These are phyloP conservation scores for Nothobranchius furzeri DNA, from an alignment of 2,113 vertebrate species.

Conservation along the genomic window DNA sequence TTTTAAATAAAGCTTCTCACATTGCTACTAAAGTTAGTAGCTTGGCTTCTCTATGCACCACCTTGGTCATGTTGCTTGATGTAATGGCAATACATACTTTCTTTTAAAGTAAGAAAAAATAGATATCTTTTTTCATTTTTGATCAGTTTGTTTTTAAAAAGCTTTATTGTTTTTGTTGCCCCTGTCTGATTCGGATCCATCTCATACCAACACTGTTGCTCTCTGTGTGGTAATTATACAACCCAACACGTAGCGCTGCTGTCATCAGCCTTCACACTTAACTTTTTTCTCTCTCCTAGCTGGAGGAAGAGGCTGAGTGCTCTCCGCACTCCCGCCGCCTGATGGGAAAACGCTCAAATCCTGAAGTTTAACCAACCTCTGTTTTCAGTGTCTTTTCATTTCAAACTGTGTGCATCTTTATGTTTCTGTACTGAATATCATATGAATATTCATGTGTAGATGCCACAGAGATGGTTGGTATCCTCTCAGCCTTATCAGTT, in stretches of 20 bases:
- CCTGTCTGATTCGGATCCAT: background rate
- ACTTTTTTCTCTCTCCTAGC: conserved; percentile 52
- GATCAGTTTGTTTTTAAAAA: no score
- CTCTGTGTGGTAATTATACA: background rate
- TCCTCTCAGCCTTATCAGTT: background rate
- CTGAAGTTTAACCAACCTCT: conserved; percentile 34
- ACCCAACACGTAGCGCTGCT: background rate
- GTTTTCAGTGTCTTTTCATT: background rate
- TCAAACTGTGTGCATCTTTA: background rate
- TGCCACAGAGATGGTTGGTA: background rate
- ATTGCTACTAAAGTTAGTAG: no score
- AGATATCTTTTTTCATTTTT: no score
- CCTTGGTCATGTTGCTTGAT: no score
- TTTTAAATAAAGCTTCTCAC: no score
- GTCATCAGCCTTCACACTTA: conserved; percentile 1
- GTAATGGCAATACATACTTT: no score
- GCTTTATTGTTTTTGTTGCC: background rate
- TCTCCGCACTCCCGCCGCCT: conserved; percentile 67
- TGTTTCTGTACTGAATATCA: background rate
- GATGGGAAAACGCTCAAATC: conserved; percentile 49
- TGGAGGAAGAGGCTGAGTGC: conserved; percentile 61
- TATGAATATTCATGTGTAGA: background rate
- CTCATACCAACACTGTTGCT: background rate
- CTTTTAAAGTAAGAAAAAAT: no score
- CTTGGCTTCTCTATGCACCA: no score